Evolutionary conservation across 30 jellyfish, hydroid and myxozoan species (phyloP).

Genomic region (Catostylus mosaicus): DNA sequence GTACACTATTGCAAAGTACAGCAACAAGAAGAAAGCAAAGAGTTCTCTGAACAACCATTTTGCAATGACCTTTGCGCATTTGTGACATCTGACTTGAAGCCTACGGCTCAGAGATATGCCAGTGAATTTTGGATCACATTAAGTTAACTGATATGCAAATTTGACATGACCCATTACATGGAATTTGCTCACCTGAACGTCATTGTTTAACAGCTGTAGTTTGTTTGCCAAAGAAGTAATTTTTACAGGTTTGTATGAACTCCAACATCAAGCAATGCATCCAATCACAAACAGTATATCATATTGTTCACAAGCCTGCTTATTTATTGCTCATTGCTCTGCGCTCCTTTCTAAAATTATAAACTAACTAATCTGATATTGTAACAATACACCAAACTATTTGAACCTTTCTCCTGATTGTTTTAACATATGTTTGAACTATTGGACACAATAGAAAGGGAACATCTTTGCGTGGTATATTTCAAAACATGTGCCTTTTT

Average conservation of each 20-base stretch:
- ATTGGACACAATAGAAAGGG: too few species aligned
- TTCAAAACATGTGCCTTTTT: too few species aligned
- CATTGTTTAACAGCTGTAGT: constrained; percentile 20
- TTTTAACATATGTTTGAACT: too few species aligned
- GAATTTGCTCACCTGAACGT: constrained; percentile 34
- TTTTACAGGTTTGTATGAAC: constrained; percentile 3
- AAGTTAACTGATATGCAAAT: neutral
- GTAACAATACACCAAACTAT: too few species aligned
- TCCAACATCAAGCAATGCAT: neutral
- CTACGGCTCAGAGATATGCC: constrained; percentile 11
- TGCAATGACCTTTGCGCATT: neutral
- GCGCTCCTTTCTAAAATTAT: too few species aligned
- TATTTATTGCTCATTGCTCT: too few species aligned
- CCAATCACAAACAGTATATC: too few species aligned
- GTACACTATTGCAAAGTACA: constrained; percentile 52
- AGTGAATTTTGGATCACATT: neutral
- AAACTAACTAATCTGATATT: too few species aligned
- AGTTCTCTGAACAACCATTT: constrained; percentile 1
- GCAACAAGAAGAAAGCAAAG: constrained; percentile 23
- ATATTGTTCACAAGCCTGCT: too few species aligned
- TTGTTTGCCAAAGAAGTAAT: constrained; percentile 6
- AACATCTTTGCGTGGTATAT: too few species aligned
- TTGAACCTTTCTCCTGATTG: too few species aligned
- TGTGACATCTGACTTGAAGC: neutral
- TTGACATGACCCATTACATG: neutral